These are phyloP conservation scores for Cheiracanthium punctorium DNA, from an alignment of 2,888 invertebrate genomes.

Conservation along the genomic window DNA sequence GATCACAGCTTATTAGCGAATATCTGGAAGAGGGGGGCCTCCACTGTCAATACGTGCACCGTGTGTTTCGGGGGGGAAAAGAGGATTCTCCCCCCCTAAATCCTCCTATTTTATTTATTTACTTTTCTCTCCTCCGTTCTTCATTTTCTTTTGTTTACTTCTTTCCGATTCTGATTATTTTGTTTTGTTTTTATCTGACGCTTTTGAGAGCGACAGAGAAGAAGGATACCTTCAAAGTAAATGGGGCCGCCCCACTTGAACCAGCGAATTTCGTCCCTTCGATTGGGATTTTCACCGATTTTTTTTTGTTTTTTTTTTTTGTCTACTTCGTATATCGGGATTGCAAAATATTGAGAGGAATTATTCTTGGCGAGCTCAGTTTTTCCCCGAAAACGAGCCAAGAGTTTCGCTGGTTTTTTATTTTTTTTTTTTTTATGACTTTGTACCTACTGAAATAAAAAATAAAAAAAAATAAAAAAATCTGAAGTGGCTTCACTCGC, in stretches of 20 bases:
- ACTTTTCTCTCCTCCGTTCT: neutral
- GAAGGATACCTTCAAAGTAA: neutral
- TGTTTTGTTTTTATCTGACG: neutral
- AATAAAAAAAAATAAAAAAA: too few relatives aligned
- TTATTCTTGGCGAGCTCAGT: too few relatives aligned
- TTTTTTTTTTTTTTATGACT: too few relatives aligned
- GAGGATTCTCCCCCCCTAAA: neutral
- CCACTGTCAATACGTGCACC: neutral
- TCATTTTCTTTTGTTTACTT: neutral
- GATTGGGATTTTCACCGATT: too few relatives aligned
- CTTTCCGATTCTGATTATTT: neutral
- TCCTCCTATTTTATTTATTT: neutral
- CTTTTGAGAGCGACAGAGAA: neutral
- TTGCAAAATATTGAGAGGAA: too few relatives aligned
- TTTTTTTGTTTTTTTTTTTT: too few relatives aligned
- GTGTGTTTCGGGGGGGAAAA: neutral
- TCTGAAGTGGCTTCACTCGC: too few relatives aligned
- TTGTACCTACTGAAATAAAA: too few relatives aligned
- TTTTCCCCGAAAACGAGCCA: too few relatives aligned
- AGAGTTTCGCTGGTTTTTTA: too few relatives aligned
- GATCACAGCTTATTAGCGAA: neutral
- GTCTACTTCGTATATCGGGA: too few relatives aligned
- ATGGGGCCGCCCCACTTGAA: neutral
- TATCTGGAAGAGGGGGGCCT: neutral
- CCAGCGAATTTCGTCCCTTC: neutral